Base-by-base conservation (phyloP, 2,113 vertebrate species). In the Tricholaema leucomelas region DNA sequence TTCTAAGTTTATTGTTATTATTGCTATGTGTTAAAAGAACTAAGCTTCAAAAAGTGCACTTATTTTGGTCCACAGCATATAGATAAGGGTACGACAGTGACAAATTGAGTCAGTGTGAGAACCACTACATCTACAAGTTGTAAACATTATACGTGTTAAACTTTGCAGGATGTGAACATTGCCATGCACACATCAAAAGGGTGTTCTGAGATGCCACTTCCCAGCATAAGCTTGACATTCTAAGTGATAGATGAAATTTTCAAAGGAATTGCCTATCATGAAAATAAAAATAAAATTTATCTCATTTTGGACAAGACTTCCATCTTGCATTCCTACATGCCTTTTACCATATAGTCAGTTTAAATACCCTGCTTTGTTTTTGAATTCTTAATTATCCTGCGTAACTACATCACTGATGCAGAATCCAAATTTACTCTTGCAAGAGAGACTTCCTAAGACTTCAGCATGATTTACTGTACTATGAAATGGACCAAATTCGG, bases 101-200 rank as follows among this genome's bases (percentile, higher is more conserved):
- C 83, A 87, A 90, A 82, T 27, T 60, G 66, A 91, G 60, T 58
- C 52, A 48, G 69, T 67, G 52, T 84, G 67, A 91, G 64, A 91
- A 82, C 44, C 31, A 33, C 17, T 73, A 16, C 75, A 44, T 78
- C 76, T 90, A 27, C 66, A 81, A n/a, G 13, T 70, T 87, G 74
- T 14, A 55, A 28, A 30, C 15, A 40, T 73, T 75, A 89, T 46
- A 89, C 84, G 71, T 64, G 79, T 30, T 73, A 35, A 89, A 61
- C 52, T 73, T 85, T 88, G 59, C 46, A 88, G 73, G 70, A 88
- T 52, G 55, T 85, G 67, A 88, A 59, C 33, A 52, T 74, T 88
- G 80, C 74, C 88, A 88, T 86, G 76, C 67, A 82, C 50, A 79
- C 85, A 24, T 23, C 71, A 91, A 89, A 91, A 87, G 12, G 67